Percentiles rank a stretch among this genome's conserved stretches.
These are phyloP conservation scores for Anthoscopus minutus DNA, from an alignment of 2,113 vertebrate genomes.

Conservation along the genomic window DNA sequence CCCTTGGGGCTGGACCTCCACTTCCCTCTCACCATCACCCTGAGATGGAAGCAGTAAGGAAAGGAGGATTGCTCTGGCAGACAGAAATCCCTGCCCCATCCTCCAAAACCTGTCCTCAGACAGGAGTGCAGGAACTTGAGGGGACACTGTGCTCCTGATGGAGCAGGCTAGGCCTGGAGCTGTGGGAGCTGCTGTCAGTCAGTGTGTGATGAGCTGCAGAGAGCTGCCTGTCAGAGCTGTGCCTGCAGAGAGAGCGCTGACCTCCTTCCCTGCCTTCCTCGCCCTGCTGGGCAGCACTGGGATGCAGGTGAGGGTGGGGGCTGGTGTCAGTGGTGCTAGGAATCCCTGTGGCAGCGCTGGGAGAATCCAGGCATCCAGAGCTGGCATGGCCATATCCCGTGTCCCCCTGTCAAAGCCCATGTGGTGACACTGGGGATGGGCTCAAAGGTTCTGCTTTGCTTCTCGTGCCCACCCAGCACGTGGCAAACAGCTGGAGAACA, in stretches of 20 bases:
- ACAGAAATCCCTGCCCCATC: not conserved
- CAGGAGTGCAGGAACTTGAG: not conserved
- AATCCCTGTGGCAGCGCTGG: fast-evolving
- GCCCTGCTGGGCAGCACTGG: fast-evolving
- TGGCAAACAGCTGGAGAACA: not conserved
- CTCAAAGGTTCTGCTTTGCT: not conserved
- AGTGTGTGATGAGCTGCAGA: not conserved
- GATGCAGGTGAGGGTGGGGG: no score
- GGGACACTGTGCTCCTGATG: not conserved
- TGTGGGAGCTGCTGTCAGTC: not conserved
- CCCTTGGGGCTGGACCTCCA: not conserved
- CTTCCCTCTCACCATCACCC: not conserved
- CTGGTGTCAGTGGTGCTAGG: not conserved
- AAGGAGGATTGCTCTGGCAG: not conserved
- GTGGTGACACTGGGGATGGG: not conserved
- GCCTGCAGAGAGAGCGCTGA: not conserved
- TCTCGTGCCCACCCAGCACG: fast-evolving
- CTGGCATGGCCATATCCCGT: fast-evolving
- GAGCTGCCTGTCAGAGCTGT: not conserved
- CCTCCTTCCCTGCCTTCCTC: not conserved
- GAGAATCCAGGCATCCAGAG: fast-evolving
- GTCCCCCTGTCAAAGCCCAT: fast-evolving
- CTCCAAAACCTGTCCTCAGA: not conserved
- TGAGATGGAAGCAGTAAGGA: not conserved
- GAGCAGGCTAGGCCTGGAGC: not conserved